phyloP scores from a whole-genome alignment of 2,888 invertebrate species.

The Macrophya alboannulata region DNA sequence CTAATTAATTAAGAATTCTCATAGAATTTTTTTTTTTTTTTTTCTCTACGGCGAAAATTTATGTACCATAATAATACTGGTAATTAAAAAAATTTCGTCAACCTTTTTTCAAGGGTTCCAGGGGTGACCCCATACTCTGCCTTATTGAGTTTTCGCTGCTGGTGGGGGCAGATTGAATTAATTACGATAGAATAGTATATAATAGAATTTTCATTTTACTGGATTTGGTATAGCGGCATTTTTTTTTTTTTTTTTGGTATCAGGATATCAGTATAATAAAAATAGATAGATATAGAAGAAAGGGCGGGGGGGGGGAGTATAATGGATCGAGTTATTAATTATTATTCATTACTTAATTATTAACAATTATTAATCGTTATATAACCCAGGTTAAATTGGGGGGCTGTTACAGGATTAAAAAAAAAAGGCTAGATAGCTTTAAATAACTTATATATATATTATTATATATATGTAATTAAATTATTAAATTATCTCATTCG shows the following conservation, averaged over 20 bases:
- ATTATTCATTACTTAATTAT: conserved; percentile 18
- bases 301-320: neutral
- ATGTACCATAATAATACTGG: neutral
- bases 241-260: no score
- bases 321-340: conserved; percentile 15
- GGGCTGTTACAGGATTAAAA: neutral
- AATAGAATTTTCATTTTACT: neutral
- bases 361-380: neutral
- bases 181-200: conserved; percentile 5
- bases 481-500: neutral
- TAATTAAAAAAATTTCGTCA: neutral
- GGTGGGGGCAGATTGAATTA: conserved; percentile 39
- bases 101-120: conserved; percentile 8
- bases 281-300: neutral
- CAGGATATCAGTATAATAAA: neutral
- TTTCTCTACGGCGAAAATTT: neutral
- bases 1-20: neutral
- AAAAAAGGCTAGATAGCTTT: neutral
- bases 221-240: neutral
- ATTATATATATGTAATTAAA: neutral
- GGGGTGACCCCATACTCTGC: conserved; percentile 33
- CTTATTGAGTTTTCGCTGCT: conserved; percentile 55
- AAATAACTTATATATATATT: neutral
- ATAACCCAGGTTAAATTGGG: neutral
- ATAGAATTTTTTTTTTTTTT: neutral